Base-by-base conservation (phyloP, 2,113 vertebrate species). In the Varanus komodoensis region DNA sequence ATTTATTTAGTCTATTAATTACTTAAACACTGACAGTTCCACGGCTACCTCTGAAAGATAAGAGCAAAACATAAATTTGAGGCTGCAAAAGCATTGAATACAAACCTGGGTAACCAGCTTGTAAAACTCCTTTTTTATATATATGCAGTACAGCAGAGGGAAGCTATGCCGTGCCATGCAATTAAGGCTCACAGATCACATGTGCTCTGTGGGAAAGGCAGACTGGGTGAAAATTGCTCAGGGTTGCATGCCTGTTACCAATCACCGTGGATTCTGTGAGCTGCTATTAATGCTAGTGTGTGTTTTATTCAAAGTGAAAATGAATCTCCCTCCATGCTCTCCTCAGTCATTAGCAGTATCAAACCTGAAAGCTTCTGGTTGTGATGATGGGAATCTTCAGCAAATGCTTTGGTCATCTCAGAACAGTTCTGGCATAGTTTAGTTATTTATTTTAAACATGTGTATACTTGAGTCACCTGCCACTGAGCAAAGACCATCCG, bases 31-130 rank as follows among this genome's bases (percentile, higher is more conserved):
- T 77, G 88, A 75, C 21, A 6, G 44, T 86, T 88, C 95, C 94
- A 93, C 79, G 94, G 96, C 97, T 97, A 97, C 96, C 96, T 96
- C 95, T 91, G 96, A 97, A 96, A 97, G 94, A 93, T 67, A 86
- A 77, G 83, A 89, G 48, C 38, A 84, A 68, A 82, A 38, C 1
- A 74, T 3, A 3, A 83, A 92, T 71, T 44, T 44, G 38, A 44
- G 38, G 38, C 38, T 95, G 89, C 73, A 73, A 52, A 78, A 91
- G 92, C 93, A 86, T 88, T 27, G 61, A 52, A 50, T 57, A 1
- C 52, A 88, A 38, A 44, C 38, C 61, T 38, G 87, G 90, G 17
- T 57, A 75, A 90, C 54, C 44, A 87, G 54, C 78, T 52, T 77
- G 23, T 32, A n/a, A 89, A 89, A 52, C 0, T 0, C 0, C 81